phyloP scores from a whole-genome alignment of 2,888 invertebrate species.

The Monochamus alternatus region DNA sequence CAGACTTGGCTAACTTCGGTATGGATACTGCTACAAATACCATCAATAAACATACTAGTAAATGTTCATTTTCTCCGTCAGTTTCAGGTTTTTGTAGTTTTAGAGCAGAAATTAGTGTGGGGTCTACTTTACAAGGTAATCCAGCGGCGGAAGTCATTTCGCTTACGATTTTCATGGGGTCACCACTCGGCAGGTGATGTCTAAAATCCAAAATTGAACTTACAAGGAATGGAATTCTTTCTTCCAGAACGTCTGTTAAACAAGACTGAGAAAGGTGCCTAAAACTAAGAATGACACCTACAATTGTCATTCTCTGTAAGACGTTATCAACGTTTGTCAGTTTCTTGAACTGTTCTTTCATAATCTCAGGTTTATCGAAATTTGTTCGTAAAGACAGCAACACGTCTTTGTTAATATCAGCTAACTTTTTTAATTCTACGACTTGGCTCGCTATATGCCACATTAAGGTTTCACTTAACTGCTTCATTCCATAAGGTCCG shows the following conservation, averaged over 20 bases:
- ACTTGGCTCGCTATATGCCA: constrained; percentile 99
- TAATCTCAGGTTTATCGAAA: constrained; percentile 98
- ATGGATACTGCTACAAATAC: constrained; percentile 99
- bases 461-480: constrained; percentile 96
- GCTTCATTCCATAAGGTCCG: constrained; percentile 98
- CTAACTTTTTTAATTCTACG: constrained; percentile 93
- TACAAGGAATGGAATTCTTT: constrained; percentile 95
- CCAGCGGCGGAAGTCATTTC: constrained; percentile 99
- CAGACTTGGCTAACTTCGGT: constrained; percentile 93
- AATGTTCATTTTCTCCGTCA: constrained; percentile 87
- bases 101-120: constrained; percentile 91
- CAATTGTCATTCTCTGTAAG: constrained; percentile 96
- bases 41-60: constrained; percentile 95
- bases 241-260: constrained; percentile 92
- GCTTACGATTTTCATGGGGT: constrained; percentile 91
- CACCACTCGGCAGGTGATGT: constrained; percentile 92
- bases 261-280: constrained; percentile 95
- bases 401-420: constrained; percentile 93
- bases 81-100: constrained; percentile 90
- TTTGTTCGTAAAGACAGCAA: constrained; percentile 92
- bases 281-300: constrained; percentile 97
- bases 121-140: constrained; percentile 94
- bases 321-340: constrained; percentile 95
- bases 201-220: constrained; percentile 96
- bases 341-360: constrained; percentile 96